A percentile compares a stretch with the other conserved stretches of the same genome.
phyloP scores from a whole-genome alignment of 2,888 invertebrate species.

The Conistra vaccinii region DNA sequence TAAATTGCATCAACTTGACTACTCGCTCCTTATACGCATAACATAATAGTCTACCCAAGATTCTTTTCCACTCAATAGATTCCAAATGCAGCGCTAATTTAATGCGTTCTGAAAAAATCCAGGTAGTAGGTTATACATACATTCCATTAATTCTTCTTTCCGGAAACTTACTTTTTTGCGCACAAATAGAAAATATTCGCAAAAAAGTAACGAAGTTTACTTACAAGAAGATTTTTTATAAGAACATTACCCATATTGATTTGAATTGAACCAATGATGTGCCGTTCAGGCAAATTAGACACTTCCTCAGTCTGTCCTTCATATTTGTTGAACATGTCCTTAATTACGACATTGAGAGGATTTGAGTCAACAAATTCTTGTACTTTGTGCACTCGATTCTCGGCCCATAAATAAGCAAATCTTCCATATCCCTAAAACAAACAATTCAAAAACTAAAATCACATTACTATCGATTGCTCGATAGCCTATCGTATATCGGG shows the following conservation, averaged over 20 bases:
- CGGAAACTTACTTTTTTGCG: neutral
- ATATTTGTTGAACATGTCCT: slow-evolving; percentile 94
- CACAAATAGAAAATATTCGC: neutral
- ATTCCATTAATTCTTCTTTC: too few relatives aligned
- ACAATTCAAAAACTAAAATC: neutral
- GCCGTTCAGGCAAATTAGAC: slow-evolving; percentile 90
- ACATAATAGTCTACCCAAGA: slow-evolving; percentile 93
- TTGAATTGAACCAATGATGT: slow-evolving; percentile 94
- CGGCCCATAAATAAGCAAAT: slow-evolving; percentile 94
- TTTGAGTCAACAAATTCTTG: slow-evolving; percentile 93
- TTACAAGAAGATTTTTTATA: neutral
- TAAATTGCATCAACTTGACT: slow-evolving; percentile 93
- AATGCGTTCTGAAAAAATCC: slow-evolving; percentile 87
- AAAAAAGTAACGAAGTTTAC: neutral
- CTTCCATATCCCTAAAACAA: slow-evolving; percentile 79
- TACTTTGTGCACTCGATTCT: slow-evolving; percentile 92
- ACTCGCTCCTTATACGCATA: slow-evolving; percentile 93
- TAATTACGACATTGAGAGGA: slow-evolving; percentile 94
- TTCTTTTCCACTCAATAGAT: slow-evolving; percentile 94
- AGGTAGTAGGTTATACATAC: neutral
- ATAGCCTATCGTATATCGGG: neutral
- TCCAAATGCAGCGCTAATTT: slow-evolving; percentile 93
- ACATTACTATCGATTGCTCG: neutral
- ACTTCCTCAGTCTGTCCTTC: slow-evolving; percentile 92
- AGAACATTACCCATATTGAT: slow-evolving; percentile 92